These are phyloP conservation scores for Xiphophorus birchmanni DNA, from an alignment of 2,797 vertebrate species.

Conservation along the genomic window DNA sequence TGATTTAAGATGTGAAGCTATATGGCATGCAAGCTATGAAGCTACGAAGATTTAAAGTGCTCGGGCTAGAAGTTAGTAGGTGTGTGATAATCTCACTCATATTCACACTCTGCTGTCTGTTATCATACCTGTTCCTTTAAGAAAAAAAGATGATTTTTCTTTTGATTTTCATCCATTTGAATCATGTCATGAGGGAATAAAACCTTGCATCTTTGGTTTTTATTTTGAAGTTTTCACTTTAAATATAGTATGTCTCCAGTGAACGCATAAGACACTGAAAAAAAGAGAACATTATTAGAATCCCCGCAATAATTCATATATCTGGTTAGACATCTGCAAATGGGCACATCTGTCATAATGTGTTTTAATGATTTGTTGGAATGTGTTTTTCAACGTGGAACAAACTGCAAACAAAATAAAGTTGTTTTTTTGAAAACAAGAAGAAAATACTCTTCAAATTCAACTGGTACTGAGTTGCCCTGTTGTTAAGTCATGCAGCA, in stretches of 20 bases:
- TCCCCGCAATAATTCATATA: not conserved
- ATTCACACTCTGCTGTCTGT: not conserved
- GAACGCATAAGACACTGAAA: not conserved
- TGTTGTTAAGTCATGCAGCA: not conserved
- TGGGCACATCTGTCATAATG: not conserved
- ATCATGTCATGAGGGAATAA: not conserved
- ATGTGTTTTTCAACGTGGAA: not conserved
- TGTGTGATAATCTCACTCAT: not conserved
- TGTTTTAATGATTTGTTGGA: not conserved
- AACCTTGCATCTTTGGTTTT: not conserved
- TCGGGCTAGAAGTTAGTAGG: not conserved
- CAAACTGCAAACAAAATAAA: not conserved
- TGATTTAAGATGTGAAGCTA: not conserved
- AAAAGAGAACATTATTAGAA: not conserved
- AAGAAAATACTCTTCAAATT: not conserved
- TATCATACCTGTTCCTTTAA: not conserved
- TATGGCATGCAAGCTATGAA: not conserved
- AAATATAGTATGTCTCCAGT: not conserved
- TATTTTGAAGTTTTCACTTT: not conserved
- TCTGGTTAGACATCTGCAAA: not conserved
- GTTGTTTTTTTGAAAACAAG: not conserved
- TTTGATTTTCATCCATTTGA: conserved; percentile 1
- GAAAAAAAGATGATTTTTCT: not conserved
- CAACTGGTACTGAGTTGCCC: not conserved
- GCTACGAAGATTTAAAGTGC: not conserved